A percentile compares a stretch with the other conserved stretches of the same genome.
These are phyloP conservation scores for Eustalomyia histrio DNA, from an alignment of 2,888 invertebrate species.

Conservation along the genomic window DNA sequence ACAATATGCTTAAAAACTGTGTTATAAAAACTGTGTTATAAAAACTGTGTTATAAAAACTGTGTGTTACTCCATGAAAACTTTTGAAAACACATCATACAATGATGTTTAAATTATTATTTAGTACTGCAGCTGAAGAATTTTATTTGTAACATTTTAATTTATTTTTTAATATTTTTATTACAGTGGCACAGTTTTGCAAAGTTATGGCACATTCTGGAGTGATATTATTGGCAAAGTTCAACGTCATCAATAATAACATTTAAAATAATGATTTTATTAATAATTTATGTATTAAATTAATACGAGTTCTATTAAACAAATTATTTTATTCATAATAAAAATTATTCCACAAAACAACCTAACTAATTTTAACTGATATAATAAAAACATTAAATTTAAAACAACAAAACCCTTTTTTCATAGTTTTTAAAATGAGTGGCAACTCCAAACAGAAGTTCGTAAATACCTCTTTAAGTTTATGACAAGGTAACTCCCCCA, in stretches of 20 bases:
- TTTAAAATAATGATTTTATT: background rate
- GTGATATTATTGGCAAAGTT: slow-evolving; percentile 83
- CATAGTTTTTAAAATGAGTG: no score
- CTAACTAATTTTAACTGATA: no score
- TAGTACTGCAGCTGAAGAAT: no score
- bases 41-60: background rate
- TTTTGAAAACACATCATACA: no score
- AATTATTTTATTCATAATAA: background rate
- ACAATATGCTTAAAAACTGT: slow-evolving; percentile 1
- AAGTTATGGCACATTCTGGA: slow-evolving; percentile 88
- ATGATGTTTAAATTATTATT: no score
- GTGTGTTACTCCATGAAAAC: no score
- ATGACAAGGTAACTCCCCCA: no score
- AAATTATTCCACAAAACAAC: no score
- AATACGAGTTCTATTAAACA: slow-evolving; percentile 28
- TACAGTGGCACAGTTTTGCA: slow-evolving; percentile 88
- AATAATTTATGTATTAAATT: slow-evolving; percentile 50
- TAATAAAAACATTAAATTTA: no score
- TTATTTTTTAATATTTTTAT: slow-evolving; percentile 69
- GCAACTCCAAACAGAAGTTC: no score
- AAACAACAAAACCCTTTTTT: no score
- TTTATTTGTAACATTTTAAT: background rate
- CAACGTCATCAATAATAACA: slow-evolving; percentile 67
- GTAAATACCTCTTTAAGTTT: no score
- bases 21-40: slow-evolving; percentile 1